Evolutionary conservation across 2,113 vertebrate genomes (phyloP).

Genomic region (Dicrurus megarhynchus): DNA sequence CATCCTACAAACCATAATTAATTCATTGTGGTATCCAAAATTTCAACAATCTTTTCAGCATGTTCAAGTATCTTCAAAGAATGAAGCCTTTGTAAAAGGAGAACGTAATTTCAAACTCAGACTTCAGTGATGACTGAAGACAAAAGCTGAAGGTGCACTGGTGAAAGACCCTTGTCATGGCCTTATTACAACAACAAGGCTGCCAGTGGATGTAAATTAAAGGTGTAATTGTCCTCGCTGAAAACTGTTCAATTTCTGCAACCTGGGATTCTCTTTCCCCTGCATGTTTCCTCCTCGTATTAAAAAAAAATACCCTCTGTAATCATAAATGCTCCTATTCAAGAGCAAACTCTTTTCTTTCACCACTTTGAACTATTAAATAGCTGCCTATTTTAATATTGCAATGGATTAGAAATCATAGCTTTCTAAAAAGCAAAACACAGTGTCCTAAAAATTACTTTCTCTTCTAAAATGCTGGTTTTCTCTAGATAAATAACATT

Average conservation of each 20-base stretch:
- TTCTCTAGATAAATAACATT: conserved; percentile 5
- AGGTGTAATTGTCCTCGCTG: background rate
- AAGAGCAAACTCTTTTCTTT: background rate
- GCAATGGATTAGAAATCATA: background rate
- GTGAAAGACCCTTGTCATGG: background rate
- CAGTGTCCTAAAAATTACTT: background rate
- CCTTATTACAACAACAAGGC: background rate
- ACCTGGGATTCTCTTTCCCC: background rate
- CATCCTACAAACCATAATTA: background rate
- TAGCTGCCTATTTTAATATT: background rate
- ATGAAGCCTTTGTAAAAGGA: background rate
- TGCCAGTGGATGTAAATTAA: background rate
- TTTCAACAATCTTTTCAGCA: background rate
- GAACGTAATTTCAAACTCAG: background rate
- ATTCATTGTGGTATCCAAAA: background rate
- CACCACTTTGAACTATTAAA: background rate
- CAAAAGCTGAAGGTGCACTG: background rate
- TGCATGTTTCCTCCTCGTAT: background rate
- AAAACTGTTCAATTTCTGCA: background rate
- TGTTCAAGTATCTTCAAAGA: background rate
- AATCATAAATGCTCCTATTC: background rate
- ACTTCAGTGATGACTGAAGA: background rate
- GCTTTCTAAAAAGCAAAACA: background rate
- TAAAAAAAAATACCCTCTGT: background rate
- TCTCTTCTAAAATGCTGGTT: background rate